Conservation (phyloP, 2,888 invertebrate species). For the Trachelus troglodyta region DNA sequence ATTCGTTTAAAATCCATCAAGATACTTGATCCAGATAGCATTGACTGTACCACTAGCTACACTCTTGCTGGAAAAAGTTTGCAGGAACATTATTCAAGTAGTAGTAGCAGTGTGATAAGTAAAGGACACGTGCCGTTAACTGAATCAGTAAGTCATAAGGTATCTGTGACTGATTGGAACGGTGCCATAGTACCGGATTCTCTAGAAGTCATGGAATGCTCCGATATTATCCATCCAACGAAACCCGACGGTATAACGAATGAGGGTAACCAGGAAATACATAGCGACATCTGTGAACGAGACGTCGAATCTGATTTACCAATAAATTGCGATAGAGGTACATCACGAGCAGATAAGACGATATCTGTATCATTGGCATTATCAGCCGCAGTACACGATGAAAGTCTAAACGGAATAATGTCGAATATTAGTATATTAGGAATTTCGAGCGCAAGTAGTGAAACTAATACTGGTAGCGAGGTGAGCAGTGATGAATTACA, state of each 20-base stretch:
- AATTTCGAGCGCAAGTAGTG: constrained; percentile 33
- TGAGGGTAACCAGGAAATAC: background rate
- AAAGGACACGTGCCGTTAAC: background rate
- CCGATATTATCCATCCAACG: background rate
- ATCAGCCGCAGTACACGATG: constrained; percentile 15
- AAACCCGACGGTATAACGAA: background rate
- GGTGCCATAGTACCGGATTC: constrained; percentile 58
- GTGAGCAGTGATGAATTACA: constrained; percentile 57
- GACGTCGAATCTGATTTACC: background rate
- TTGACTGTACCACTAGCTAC: constrained; percentile 25
- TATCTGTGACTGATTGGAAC: constrained; percentile 27
- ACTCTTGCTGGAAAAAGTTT: background rate
- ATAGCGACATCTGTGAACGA: background rate
- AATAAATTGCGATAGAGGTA: constrained; percentile 12
- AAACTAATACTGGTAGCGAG: constrained; percentile 52
- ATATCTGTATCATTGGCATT: constrained; percentile 26
- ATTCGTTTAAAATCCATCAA: constrained; percentile 59
- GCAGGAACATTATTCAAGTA: background rate
- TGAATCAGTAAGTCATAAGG: background rate
- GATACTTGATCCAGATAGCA: constrained; percentile 54
- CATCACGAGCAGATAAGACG: constrained; percentile 26
- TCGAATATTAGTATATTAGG: constrained; percentile 4
- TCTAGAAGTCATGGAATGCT: constrained; percentile 41
- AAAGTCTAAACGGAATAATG: constrained; percentile 14
- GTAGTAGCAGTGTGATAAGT: background rate